phyloP scores from a whole-genome alignment of 2,888 invertebrate genomes.

The Orthosia cruda region DNA sequence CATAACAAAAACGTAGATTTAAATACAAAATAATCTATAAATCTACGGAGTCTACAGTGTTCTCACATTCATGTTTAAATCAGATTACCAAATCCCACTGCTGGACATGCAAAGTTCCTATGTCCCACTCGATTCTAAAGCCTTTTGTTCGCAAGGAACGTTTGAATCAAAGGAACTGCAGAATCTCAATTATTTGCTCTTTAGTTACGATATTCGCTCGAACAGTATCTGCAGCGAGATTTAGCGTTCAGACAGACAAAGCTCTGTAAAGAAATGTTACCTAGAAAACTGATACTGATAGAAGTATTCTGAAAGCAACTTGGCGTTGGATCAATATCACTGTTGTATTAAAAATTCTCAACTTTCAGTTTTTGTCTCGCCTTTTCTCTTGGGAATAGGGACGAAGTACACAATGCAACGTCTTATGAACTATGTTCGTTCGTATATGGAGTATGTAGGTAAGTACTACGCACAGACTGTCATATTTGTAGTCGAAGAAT shows the following conservation, averaged over 20 bases:
- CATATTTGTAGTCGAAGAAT: too few species aligned
- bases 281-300: too few species aligned
- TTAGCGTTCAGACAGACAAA: background rate
- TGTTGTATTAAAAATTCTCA: background rate
- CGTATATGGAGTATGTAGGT: too few species aligned
- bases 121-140: background rate
- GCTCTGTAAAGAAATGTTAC: background rate
- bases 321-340: background rate
- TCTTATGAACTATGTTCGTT: too few species aligned
- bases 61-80: background rate
- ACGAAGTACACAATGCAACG: background rate
- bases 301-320: background rate
- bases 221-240: background rate
- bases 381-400: background rate
- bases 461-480: too few species aligned
- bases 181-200: conserved; percentile 14
- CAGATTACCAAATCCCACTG: background rate
- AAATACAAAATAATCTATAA: too few species aligned
- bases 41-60: too few species aligned
- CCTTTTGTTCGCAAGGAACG: background rate
- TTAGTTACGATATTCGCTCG: background rate
- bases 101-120: conserved; percentile 1
- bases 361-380: too few species aligned
- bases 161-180: conserved; percentile 17
- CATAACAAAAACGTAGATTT: too few species aligned